Evolutionary conservation across 2,113 vertebrate genomes (phyloP).

Genomic region (Oenanthe melanoleuca): DNA sequence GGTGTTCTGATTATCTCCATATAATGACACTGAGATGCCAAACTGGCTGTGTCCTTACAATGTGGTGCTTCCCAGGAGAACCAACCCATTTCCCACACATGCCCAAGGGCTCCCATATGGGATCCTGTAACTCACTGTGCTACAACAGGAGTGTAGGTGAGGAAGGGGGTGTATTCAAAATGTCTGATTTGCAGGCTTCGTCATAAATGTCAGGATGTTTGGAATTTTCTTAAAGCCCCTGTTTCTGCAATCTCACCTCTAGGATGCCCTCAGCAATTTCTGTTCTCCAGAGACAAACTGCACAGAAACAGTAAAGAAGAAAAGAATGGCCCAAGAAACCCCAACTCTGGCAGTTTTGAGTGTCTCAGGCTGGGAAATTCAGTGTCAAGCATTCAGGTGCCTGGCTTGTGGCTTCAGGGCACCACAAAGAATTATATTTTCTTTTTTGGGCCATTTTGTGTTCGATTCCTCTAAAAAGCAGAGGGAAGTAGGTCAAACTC

Average conservation of each 20-base stretch:
- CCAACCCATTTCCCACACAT: accelerated
- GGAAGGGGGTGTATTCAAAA: not conserved
- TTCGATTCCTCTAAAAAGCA: not conserved
- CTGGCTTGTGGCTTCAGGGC: not conserved
- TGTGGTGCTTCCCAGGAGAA: not conserved
- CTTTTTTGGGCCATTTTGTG: not conserved
- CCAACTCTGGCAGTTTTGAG: not conserved
- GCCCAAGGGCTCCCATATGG: not conserved
- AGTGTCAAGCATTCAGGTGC: not conserved
- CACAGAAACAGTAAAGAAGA: not conserved
- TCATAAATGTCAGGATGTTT: not conserved
- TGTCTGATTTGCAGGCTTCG: not conserved
- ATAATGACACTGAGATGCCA: not conserved
- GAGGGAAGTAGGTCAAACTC: not conserved
- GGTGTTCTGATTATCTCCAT: not conserved
- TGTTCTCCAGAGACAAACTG: not conserved
- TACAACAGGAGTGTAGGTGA: accelerated
- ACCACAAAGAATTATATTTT: not conserved
- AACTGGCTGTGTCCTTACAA: not conserved
- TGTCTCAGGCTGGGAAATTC: not conserved
- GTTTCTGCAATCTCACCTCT: not conserved
- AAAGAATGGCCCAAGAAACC: not conserved
- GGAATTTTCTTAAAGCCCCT: not conserved
- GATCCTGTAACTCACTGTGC: not conserved
- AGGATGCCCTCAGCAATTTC: not conserved